Evolutionary conservation across 2,797 vertebrate genomes (phyloP), one percentile per base, ranked within the genome.

Genomic region (Phoeniculus purpureus): DNA sequence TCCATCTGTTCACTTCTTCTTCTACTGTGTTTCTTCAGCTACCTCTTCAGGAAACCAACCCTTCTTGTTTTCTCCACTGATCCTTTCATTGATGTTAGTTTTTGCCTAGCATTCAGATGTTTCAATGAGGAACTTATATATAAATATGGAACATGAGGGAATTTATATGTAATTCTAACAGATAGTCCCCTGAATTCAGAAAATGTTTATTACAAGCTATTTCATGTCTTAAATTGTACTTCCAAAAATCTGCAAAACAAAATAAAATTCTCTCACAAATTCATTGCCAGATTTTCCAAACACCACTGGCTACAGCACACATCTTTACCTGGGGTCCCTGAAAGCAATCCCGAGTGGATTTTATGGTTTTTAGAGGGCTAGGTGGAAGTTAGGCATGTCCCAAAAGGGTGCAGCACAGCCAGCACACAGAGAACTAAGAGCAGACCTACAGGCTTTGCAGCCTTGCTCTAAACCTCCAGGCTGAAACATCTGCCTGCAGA

Each of bases 1-100:
- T 91, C 43, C 22, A 64, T 68, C 51, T 78, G 65, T 55, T 78
- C 11, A 32, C 26, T 27, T 70, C 40, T 20, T 70, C 71, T 85
- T 19, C 6, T 54, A 43, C 9, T 29, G 8, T n/a, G 17, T 43
- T 70, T 92, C 48, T 73, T 80, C 43, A 18, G 12, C 14, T 85
- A 29, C 20, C 3, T 22, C 1, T 34, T 9, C 14, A 74, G 52
- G 51, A 74, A 60, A 65, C 17, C 0, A 0, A 5, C 34, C 16
- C 7, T 67, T 60, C 50, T 64, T 51, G 5, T 21, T 75, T 94
- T 21, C 27, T 62, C 34, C 26, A 66, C 5, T 47, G 75, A 68
- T 26, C 12, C 43, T 85, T 83, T 91, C 64, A 62, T 6, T 34
- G 43, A 56, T 1, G 1, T 1, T 34, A 27, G 5, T 4, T 62